Conservation (phyloP, 1,140 invertebrate genomes). For the Drosophila bocqueti region DNA sequence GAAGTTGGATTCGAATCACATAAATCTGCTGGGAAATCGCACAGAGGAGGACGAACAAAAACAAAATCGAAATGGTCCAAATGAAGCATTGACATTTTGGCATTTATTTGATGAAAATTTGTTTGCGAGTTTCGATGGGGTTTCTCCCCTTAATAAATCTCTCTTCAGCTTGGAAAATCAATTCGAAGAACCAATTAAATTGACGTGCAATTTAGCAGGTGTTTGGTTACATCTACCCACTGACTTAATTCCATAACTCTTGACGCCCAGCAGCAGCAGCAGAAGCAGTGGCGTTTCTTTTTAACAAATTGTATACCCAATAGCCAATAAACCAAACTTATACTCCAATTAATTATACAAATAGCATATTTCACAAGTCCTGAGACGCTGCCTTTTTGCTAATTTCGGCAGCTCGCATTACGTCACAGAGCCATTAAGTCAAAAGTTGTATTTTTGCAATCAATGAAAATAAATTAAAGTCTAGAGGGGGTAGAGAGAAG, state of each 20-base stretch:
- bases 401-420: slow-evolving; percentile 48
- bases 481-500: neutral
- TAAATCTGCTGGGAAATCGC: slow-evolving; percentile 19
- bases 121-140: slow-evolving; percentile 7
- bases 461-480: slow-evolving; percentile 77
- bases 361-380: slow-evolving; percentile 44
- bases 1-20: slow-evolving; percentile 11
- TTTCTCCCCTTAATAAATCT: neutral
- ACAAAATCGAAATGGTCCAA: slow-evolving; percentile 7
- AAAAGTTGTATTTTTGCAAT: slow-evolving; percentile 70
- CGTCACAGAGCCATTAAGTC: slow-evolving; percentile 56
- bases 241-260: slow-evolving; percentile 2
- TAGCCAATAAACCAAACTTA: slow-evolving; percentile 11
- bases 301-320: slow-evolving; percentile 25
- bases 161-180: neutral
- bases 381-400: slow-evolving; percentile 13
- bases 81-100: slow-evolving; percentile 44
- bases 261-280: slow-evolving; percentile 1
- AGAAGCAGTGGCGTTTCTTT: neutral
- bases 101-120: slow-evolving; percentile 57
- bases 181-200: slow-evolving; percentile 23
- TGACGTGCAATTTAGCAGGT: slow-evolving; percentile 26
- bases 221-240: slow-evolving; percentile 24
- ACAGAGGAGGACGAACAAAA: slow-evolving; percentile 10
- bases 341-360: slow-evolving; percentile 50